Evolutionary conservation across 30 jellyfish, hydroid and myxozoan genomes (phyloP), one percentile per base, ranked within the genome.

Genomic region (Aurelia coerulea): DNA sequence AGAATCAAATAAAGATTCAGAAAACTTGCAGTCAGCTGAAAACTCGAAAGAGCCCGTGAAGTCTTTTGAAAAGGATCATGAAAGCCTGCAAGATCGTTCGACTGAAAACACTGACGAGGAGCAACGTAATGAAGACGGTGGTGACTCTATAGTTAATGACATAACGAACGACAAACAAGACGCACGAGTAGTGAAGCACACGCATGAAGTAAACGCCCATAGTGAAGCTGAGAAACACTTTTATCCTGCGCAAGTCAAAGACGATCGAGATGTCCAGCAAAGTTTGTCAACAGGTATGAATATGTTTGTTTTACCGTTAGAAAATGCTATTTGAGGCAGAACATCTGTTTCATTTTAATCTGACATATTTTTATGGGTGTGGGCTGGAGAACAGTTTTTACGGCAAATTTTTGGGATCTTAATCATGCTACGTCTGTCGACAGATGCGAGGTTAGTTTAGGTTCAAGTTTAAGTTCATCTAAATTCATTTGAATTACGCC

Each of bases 261-360:
- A 79, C 35, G 89, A 70, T 14, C 89, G 89, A 5, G 89, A 79
- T 31, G 60, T 65, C 15, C 80, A 79, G 71, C 89, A 79, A 50
- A 51, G 67, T 46, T 69, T 65, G 13, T 17, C 89, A 4, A 62
- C 89, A 63, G 89, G 89, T 79, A 65, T 1, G 16, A 35, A 16
- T 56, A 63, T 66, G 18, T 63, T 65, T 18, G 72, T 35, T 67
- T 79, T 65, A 12, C 35, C 15, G 56, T 46, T 46, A 9, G 15
- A 46, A 46, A 46, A 4, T 46, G 14, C 56, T 46, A 9, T 46
- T 46, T 46, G 15, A 46, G 56, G 56, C 14, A 46, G 56, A 46
- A 46, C 56, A 46, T 14, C 56, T 46, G 56, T 46, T 46, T 14
- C 56, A 46, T 46, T 46, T 46, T 46, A 46, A 46, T 46, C 6